Base-by-base conservation (phyloP, 2,113 vertebrate genomes). In the Passerina amoena region DNA sequence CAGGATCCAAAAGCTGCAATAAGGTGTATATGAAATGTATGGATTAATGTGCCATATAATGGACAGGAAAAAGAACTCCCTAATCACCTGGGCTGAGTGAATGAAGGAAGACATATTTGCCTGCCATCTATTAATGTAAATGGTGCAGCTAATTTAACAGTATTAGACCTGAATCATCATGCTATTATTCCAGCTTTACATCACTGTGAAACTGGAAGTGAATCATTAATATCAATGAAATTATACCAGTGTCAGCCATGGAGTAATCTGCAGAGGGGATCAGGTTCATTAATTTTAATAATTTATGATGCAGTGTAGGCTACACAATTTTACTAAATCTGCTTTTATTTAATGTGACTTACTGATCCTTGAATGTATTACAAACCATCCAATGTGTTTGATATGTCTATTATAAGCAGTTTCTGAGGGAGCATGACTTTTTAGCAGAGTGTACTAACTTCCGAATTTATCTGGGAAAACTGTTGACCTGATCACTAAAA, bases 201-300 rank as follows among this genome's bases (percentile, higher is more conserved):
- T 91, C 85, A 96, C 50, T 77, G 44, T 94, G 93, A 88, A 97
- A 86, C 90, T 95, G 88, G 88, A 95, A 95, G 90, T 83, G 96
- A 97, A 93, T 96, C 93, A 96, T 97, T 96, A 94, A 96, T 96
- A 97, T 96, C 78, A 95, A 80, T 92, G 93, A 96, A 95, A 96
- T 97, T 96, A 96, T 87, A 60, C 79, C 3, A 5, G 82, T 95
- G 93, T 90, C 94, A 93, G 71, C 82, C 68, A 69, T 73, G 75
- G 79, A 90, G 83, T 92, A 94, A 96, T 95, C 89, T 96, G 86
- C 57, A 91, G 70, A 95, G 76, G 68, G 82, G 93, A 94, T 96
- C 82, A 9, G 94, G 95, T 89, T 92, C 96, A 96, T 96, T 96
- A 94, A 94, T 92, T 97, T 96, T 96, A 95, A 96, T 96, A 95